Percentiles rank a stretch among this genome's conserved stretches.
phyloP scores from a whole-genome alignment of 1,140 invertebrate genomes.

The Oscheius sp. region DNA sequence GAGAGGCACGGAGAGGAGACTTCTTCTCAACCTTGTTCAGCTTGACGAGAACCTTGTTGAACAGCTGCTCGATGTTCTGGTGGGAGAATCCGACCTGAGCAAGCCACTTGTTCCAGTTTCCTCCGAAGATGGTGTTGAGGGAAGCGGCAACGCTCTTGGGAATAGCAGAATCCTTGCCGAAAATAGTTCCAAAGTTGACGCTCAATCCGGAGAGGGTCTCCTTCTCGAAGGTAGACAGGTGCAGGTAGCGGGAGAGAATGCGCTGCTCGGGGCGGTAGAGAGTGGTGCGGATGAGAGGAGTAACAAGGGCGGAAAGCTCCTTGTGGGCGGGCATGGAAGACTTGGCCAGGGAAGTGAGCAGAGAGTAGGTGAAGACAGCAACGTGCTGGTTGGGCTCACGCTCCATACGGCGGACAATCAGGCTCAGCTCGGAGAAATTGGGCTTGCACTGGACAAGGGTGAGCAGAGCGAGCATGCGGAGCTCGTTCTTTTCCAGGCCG shows the following conservation, averaged over 20 bases:
- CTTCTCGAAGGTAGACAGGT: slow-evolving; percentile 21
- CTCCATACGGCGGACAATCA: slow-evolving; percentile 44
- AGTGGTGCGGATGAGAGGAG: slow-evolving; percentile 13
- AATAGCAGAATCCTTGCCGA: slow-evolving; percentile 40
- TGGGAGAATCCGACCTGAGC: slow-evolving; percentile 40
- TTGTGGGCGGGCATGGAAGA: slow-evolving; percentile 15
- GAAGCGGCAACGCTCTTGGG: slow-evolving; percentile 38
- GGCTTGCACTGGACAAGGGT: slow-evolving; percentile 45
- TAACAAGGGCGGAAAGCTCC: slow-evolving; percentile 9
- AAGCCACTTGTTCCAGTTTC: slow-evolving; percentile 42
- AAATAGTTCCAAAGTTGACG: slow-evolving; percentile 33
- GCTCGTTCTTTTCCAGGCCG: slow-evolving; percentile 42
- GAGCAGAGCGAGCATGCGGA: slow-evolving; percentile 52
- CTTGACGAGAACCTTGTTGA: slow-evolving; percentile 33
- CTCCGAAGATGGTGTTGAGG: slow-evolving; percentile 38
- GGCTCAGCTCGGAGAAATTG: slow-evolving; percentile 29
- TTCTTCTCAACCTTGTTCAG: slow-evolving; percentile 9
- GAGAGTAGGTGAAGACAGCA: slow-evolving; percentile 47
- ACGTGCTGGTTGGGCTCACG: slow-evolving; percentile 54
- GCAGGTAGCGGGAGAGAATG: slow-evolving; percentile 10
- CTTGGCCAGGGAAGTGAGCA: slow-evolving; percentile 9
- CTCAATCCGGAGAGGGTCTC: slow-evolving; percentile 26
- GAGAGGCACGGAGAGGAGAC: slow-evolving; percentile 3
- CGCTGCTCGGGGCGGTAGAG: slow-evolving; percentile 7
- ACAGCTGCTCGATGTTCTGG: slow-evolving; percentile 45